A percentile compares a stretch with the other conserved stretches of the same genome.
These are phyloP conservation scores for Sebastes variabilis DNA, from an alignment of 2,797 vertebrate genomes.

Conservation along the genomic window DNA sequence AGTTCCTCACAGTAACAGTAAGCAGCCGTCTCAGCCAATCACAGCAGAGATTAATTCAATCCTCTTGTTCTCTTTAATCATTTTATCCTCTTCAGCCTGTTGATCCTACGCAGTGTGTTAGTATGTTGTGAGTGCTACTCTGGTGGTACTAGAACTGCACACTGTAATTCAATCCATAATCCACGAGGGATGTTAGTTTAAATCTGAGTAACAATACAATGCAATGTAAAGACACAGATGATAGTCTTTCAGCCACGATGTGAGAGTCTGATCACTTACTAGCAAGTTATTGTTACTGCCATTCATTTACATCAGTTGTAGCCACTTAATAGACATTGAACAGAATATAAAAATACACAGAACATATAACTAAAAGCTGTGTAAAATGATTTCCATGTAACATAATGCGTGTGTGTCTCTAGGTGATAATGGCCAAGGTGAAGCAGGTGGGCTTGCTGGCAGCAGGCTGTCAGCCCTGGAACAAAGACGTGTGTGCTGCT, in stretches of 20 bases:
- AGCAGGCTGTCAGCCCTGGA: constrained; percentile 98
- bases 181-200: background rate
- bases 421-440: constrained; percentile 94
- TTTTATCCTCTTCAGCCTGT: constrained; percentile 30
- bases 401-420: constrained; percentile 7
- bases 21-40: constrained; percentile 48
- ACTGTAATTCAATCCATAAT: background rate
- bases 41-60: constrained; percentile 57
- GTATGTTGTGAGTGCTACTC: background rate
- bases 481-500: constrained; percentile 96
- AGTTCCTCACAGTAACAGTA: constrained; percentile 1
- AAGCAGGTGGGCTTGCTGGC: constrained; percentile 95
- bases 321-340: background rate
- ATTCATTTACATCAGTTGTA: background rate
- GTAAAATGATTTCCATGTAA: background rate
- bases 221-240: background rate
- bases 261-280: background rate
- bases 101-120: background rate
- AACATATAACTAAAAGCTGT: background rate
- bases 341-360: background rate
- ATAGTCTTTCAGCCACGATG: background rate
- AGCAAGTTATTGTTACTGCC: background rate
- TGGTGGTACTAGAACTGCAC: background rate
- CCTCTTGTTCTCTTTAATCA: constrained; percentile 47
- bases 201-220: background rate